Percentiles rank a stretch among this genome's conserved stretches.
Conservation (phyloP, 2,797 vertebrate genomes). For the Anolis apletophallus region DNA sequence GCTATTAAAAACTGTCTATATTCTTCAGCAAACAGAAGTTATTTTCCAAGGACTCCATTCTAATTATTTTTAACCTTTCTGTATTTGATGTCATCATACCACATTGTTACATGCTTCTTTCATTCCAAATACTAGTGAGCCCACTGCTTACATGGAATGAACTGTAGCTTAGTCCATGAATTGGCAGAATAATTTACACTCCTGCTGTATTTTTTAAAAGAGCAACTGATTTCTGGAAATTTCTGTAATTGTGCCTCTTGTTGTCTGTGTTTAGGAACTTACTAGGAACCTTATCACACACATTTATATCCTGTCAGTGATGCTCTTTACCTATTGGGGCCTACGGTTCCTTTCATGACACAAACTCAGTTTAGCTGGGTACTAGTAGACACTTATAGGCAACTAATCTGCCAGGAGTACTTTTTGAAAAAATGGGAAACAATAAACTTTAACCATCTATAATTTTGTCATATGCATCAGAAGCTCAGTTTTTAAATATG, state of each 20-base stretch:
- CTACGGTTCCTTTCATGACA: no score
- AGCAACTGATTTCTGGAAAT: neutral
- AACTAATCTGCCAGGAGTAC: no score
- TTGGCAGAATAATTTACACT: neutral
- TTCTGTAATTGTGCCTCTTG: neutral
- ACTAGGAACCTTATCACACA: neutral
- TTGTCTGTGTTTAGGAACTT: neutral
- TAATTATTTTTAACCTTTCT: conserved; percentile 35
- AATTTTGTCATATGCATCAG: no score
- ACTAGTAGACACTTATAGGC: no score
- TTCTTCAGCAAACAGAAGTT: neutral
- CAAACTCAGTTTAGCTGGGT: no score
- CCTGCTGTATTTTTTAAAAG: neutral
- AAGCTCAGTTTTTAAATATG: no score
- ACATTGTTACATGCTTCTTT: conserved; percentile 5
- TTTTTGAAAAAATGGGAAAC: no score
- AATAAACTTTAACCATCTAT: no score
- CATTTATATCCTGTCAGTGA: neutral
- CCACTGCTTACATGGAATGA: neutral
- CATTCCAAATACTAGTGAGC: neutral
- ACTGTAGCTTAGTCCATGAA: neutral
- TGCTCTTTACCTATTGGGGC: no score
- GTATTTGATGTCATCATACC: neutral
- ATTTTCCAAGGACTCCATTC: conserved; percentile 9
- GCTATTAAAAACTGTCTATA: conserved; percentile 6